Percentiles rank a stretch among this genome's conserved stretches.
phyloP scores from a whole-genome alignment of 2,113 vertebrate genomes.

The Bujurquina vittata region DNA sequence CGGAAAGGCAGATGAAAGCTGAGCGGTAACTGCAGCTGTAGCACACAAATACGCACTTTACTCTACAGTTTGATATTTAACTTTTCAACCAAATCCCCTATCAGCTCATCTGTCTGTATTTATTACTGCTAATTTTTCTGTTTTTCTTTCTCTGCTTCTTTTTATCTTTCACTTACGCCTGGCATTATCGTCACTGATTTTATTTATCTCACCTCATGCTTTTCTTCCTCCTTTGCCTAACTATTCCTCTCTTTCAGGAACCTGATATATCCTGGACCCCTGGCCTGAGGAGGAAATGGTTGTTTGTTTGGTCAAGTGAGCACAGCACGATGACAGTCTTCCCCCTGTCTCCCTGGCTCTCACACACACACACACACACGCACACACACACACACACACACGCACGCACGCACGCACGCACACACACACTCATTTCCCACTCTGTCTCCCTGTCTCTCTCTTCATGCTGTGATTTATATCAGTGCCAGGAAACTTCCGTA shows the following conservation, averaged over 20 bases:
- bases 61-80: no score
- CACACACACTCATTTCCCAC: background rate
- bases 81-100: background rate
- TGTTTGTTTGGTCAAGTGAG: slow-evolving; percentile 72
- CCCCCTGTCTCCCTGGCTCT: slow-evolving; percentile 44
- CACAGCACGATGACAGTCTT: slow-evolving; percentile 52
- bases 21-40: background rate
- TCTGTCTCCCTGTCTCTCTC: background rate
- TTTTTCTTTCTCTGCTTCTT: no score
- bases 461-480: slow-evolving; percentile 28
- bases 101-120: background rate
- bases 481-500: slow-evolving; percentile 49
- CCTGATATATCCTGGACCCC: slow-evolving; percentile 62
- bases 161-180: background rate
- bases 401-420: background rate
- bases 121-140: background rate
- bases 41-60: background rate
- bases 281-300: slow-evolving; percentile 61
- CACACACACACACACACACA: background rate
- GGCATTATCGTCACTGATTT: background rate
- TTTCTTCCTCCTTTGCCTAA: background rate
- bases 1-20: background rate
- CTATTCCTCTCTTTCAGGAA: slow-evolving; percentile 33
- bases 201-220: background rate
- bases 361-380: background rate